Conservation (phyloP, 2,797 vertebrate genomes). For the Muraenolepis orangiensis region DNA sequence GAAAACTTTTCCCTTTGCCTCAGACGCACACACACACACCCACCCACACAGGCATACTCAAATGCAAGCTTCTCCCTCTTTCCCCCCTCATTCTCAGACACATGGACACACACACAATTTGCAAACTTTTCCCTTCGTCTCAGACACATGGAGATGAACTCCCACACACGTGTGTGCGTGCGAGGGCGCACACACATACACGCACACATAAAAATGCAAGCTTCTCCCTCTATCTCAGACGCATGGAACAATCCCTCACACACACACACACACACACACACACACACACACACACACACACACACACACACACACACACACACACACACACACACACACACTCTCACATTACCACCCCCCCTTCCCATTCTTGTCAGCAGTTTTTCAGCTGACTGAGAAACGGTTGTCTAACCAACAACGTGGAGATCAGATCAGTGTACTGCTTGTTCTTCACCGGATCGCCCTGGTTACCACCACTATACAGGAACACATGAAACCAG, state of each 20-base stretch:
- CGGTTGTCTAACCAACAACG: constrained; percentile 34
- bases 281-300: constrained; percentile 8
- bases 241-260: too few species aligned
- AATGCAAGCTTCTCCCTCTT: too few species aligned
- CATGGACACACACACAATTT: neutral
- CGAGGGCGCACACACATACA: too few species aligned
- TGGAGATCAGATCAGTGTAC: constrained; percentile 12
- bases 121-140: neutral
- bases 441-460: constrained; percentile 6
- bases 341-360: constrained; percentile 26
- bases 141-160: too few species aligned
- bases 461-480: too few species aligned
- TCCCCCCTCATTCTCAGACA: neutral
- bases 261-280: neutral
- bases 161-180: too few species aligned
- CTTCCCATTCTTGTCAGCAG: constrained; percentile 54
- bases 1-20: too few species aligned
- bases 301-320: constrained; percentile 20
- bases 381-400: constrained; percentile 57
- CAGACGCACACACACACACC: neutral
- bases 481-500: too few species aligned
- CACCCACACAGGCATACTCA: constrained; percentile 8
- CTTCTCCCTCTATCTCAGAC: neutral
- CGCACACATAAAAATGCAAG: neutral
- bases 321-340: neutral